Conservation (phyloP, 2,113 vertebrate genomes). For the Platycercus adscitus region DNA sequence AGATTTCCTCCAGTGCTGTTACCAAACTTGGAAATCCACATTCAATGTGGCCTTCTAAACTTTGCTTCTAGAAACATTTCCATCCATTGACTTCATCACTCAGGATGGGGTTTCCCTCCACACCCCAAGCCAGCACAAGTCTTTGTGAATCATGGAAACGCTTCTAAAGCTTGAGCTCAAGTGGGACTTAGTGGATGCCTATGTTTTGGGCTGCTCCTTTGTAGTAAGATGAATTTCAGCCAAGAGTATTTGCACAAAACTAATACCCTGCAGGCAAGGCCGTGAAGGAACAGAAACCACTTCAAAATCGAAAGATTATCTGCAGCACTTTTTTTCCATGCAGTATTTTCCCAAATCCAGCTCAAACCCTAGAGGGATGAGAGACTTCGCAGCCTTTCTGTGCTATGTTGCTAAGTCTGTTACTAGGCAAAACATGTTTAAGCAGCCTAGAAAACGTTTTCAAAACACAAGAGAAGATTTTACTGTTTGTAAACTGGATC, state of each 20-base stretch:
- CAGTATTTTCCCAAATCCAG: background rate
- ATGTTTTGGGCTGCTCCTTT: background rate
- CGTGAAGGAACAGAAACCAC: background rate
- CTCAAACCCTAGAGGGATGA: background rate
- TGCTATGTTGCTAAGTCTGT: slow-evolving; percentile 43
- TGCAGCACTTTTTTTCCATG: background rate
- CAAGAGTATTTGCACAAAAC: background rate
- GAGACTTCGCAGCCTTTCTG: background rate
- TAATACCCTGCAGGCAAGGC: background rate
- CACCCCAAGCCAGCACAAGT: background rate
- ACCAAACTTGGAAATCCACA: background rate
- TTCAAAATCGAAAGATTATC: background rate
- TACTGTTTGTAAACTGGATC: slow-evolving; percentile 11
- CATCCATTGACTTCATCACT: background rate
- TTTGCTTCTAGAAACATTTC: background rate
- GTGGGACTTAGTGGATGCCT: background rate
- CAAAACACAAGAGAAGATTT: slow-evolving; percentile 28
- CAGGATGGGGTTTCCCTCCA: background rate
- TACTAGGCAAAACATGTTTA: slow-evolving; percentile 57
- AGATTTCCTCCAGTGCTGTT: background rate
- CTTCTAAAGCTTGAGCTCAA: background rate
- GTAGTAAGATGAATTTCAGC: background rate
- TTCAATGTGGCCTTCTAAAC: background rate
- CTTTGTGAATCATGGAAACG: background rate
- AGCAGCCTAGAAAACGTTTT: slow-evolving; percentile 28